Evolutionary conservation across 2,113 vertebrate species (phyloP).

Genomic region (Neogobius melanostomus): DNA sequence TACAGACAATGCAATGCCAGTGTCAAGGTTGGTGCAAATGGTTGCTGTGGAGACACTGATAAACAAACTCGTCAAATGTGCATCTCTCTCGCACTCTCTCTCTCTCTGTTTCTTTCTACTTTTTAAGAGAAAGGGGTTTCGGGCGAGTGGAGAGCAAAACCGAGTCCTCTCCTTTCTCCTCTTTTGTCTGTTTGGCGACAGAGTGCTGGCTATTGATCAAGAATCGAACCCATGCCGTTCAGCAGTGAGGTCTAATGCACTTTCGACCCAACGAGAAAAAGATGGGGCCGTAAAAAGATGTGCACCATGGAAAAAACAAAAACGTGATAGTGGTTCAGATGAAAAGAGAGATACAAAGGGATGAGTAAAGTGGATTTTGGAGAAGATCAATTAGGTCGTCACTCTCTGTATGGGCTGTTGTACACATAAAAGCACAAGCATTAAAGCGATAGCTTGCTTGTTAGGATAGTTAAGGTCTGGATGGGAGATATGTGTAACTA

Average conservation of each 20-base stretch:
- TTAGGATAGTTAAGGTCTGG: neutral
- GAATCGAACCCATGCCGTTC: slow-evolving; percentile 57
- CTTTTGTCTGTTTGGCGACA: slow-evolving; percentile 14
- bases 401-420: neutral
- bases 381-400: slow-evolving; percentile 26
- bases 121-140: slow-evolving; percentile 42
- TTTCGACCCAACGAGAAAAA: slow-evolving; percentile 47
- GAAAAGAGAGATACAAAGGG: slow-evolving; percentile 13
- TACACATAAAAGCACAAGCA: neutral
- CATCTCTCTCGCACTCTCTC: neutral
- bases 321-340: slow-evolving; percentile 4
- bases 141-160: slow-evolving; percentile 43
- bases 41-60: slow-evolving; percentile 53
- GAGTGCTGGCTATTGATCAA: slow-evolving; percentile 67
- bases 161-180: slow-evolving; percentile 16
- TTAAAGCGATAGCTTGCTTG: neutral
- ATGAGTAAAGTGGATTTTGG: slow-evolving; percentile 17
- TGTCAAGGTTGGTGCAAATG: slow-evolving; percentile 63
- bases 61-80: slow-evolving; percentile 61
- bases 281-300: slow-evolving; percentile 25
- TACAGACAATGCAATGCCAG: slow-evolving; percentile 51
- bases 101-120: slow-evolving; percentile 28
- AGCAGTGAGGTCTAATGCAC: slow-evolving; percentile 57
- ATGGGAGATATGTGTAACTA: no score
- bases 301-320: slow-evolving; percentile 6